A percentile compares a stretch with the other conserved stretches of the same genome.
Evolutionary conservation across 2,888 invertebrate species (phyloP).

Genomic region (Lycophotia porphyrea): DNA sequence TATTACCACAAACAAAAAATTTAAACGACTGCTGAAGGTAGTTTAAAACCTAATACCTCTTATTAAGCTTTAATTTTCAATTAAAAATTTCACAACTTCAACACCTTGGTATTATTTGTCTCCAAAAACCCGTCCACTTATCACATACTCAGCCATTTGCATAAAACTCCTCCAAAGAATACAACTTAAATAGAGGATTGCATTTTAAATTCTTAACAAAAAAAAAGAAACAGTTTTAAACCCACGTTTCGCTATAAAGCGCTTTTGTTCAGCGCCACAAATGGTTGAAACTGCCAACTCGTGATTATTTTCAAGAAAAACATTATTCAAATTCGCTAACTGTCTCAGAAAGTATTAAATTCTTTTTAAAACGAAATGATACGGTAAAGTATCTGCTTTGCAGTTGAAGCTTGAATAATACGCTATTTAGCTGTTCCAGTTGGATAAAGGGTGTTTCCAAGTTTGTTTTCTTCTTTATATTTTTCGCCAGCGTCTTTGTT

Average conservation of each 20-base stretch:
- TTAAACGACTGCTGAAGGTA: background rate
- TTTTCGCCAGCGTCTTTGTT: slow-evolving; percentile 19
- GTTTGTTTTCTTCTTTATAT: slow-evolving; percentile 7
- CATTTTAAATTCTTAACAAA: slow-evolving; percentile 63
- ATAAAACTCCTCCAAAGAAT: slow-evolving; percentile 58
- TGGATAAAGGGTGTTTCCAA: slow-evolving; percentile 46
- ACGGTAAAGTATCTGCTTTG: slow-evolving; percentile 57
- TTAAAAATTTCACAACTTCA: background rate
- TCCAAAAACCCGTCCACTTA: slow-evolving; percentile 45
- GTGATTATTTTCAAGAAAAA: slow-evolving; percentile 74
- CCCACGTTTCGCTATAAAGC: slow-evolving; percentile 60
- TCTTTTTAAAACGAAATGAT: slow-evolving; percentile 69
- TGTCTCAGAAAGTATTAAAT: slow-evolving; percentile 68
- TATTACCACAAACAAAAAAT: background rate
- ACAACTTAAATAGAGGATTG: slow-evolving; percentile 65
- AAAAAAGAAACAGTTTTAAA: slow-evolving; percentile 61
- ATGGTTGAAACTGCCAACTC: slow-evolving; percentile 72
- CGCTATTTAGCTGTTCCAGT: slow-evolving; percentile 55
- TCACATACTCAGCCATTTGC: slow-evolving; percentile 54
- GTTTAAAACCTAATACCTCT: background rate
- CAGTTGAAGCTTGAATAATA: slow-evolving; percentile 55
- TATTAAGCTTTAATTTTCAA: background rate
- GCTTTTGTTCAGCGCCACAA: slow-evolving; percentile 66
- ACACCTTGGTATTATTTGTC: slow-evolving; percentile 11
- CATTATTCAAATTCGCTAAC: slow-evolving; percentile 75